A percentile compares a stretch with the other conserved stretches of the same genome.
Conservation (phyloP, 1,140 invertebrate genomes). For the Drepana arcuata region DNA sequence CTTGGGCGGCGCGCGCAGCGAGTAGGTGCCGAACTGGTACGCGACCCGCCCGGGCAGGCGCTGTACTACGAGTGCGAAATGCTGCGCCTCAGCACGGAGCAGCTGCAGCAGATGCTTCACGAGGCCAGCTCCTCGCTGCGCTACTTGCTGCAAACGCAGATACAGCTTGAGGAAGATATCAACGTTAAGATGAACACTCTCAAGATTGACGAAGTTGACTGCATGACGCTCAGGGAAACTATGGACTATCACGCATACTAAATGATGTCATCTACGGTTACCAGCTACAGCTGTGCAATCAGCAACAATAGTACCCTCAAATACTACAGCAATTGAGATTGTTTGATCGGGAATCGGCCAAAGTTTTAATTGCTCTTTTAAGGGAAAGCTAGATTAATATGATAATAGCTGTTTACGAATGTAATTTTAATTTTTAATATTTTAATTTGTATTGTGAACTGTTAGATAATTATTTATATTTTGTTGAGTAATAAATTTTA, state of each 20-base stretch:
- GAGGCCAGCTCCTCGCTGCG: constrained; percentile 83
- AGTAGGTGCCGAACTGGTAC: constrained; percentile 84
- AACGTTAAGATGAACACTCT: constrained; percentile 91
- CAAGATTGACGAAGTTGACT: constrained; percentile 93
- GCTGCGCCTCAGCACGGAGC: constrained; percentile 75
- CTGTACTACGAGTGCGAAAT: constrained; percentile 81
- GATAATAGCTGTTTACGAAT: too few species aligned
- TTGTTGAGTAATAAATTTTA: too few species aligned
- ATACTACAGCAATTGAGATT: too few species aligned
- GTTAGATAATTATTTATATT: too few species aligned
- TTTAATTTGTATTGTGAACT: too few species aligned
- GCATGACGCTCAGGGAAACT: constrained; percentile 81
- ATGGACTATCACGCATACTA: constrained; percentile 68
- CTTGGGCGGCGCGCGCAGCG: constrained; percentile 83
- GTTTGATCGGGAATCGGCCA: too few species aligned
- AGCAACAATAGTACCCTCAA: too few species aligned
- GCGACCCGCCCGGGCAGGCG: constrained; percentile 80
- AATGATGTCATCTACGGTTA: too few species aligned
- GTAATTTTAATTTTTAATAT: too few species aligned
- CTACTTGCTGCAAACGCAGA: constrained; percentile 86
- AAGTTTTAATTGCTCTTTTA: too few species aligned
- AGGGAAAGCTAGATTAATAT: too few species aligned
- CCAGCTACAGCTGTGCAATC: too few species aligned
- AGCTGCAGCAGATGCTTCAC: constrained; percentile 78
- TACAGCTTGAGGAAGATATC: constrained; percentile 92